Evolutionary conservation across 2,888 invertebrate genomes (phyloP), one percentile per base, ranked within the genome.

Genomic region (Lycia hirtaria): DNA sequence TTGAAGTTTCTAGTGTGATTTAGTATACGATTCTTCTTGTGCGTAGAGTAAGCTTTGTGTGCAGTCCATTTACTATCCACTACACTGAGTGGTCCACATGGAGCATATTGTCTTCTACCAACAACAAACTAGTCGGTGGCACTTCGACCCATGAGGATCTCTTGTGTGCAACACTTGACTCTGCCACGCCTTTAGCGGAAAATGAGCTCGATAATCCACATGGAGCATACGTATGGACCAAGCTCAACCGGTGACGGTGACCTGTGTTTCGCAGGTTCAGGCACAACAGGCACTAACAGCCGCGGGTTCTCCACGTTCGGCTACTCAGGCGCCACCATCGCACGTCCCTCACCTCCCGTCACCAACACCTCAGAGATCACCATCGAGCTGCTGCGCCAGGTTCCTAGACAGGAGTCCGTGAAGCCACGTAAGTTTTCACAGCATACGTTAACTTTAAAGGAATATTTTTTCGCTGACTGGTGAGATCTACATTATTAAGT

Each of bases 261-360:
- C 7, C 12, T 0, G 5, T 30, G 3, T 12, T 22, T 6, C 78
- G n/a, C n/a, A 71, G 85, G 85, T 22, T 87, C 87, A 0, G 80
- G 82, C 4, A 83, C 80, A 14, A 88, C 87, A 0, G 80, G 82
- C 4, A 83, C 80, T 15, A 88, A 89, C 65, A 88, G 90, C 62
- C 78, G 88, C 26, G 91, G 87, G 1, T 90, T 91, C 71, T 92
- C 91, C 0, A 91, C 91, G 0, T 92, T 92, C 58, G 91, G 91
- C 0, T 91, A 91, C 76, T 91, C 91, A 0, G 90, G 91, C 1
- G 88, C 87, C 0, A 91, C 91, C 1, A 83, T 91, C 45, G 83
- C 67, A 1, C 74, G 85, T 45, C 87, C 85, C 12, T 88, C 91
- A n/a, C 82, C 90, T 1, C 86, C 90, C 0, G 74, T 80, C 24